Evolutionary conservation across 2,797 vertebrate species (phyloP), one percentile per base, ranked within the genome.

Genomic region (Coracias cyanogaster): DNA sequence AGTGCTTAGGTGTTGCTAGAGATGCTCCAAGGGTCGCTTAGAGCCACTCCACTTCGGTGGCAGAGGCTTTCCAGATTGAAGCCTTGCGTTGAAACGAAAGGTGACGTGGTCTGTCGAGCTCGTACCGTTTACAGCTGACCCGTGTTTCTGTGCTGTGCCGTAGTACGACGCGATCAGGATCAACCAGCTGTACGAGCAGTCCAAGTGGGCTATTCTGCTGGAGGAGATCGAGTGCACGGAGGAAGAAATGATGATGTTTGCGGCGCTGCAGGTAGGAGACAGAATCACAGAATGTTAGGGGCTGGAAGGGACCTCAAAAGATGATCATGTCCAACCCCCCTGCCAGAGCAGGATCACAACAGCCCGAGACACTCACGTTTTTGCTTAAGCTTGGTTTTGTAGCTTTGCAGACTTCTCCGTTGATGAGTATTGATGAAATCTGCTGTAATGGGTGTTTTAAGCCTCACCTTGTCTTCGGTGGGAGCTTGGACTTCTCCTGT

Each of bases 231-330:
- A 99, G 95, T 99, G 99, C 98, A 99, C 99, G 0, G 99, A 99
- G 96, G 99, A 99, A 95, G 99, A 99, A 97, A 99, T 99, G 99
- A 99, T 99, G 99, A 99, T 99, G 99, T 99, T 99, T 90, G 99
- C 99, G 20, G 99, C 99, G 10, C 97, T 99, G 97, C 99, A 99
- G 99, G 99, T 99, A 98, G 93, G 96, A 48, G 22, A 29, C 9
- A 37, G 37, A 37, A 8, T 37, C 37, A 37, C 37, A 37, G 37
- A 37, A 37, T 37, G 37, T 37, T 37, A 37, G 37, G 37, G 37
- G 37, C 10, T 37, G 37, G 37, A 37, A 37, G 37, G 37, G 37
- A 37, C 37, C 37, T 37, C 37, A 10, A 37, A 37, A 37, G 37
- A 37, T 37, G 8, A 37, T 37, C 37, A 37, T 8, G 37, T 37